phyloP scores from a whole-genome alignment of 92 coral and sea anemone genomes.

The Isaurus tuberculatus region DNA sequence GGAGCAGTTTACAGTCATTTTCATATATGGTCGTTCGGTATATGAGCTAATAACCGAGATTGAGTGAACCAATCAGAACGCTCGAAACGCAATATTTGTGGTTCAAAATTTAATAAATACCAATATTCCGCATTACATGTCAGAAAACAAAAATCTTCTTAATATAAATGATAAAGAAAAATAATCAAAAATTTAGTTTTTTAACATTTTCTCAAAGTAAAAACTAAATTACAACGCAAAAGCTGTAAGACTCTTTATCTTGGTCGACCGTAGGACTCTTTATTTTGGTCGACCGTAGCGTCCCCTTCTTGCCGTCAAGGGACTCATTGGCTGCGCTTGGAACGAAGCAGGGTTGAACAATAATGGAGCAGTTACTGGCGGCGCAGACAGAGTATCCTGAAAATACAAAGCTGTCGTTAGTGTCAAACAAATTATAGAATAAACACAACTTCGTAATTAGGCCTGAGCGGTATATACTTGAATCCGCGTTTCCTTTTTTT shows the following conservation, averaged over 20 bases:
- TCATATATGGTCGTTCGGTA: too few relatives aligned
- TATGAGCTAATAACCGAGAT: too few relatives aligned
- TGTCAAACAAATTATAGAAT: too few relatives aligned
- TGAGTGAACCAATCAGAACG: too few relatives aligned
- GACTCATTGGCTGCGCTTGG: slow-evolving; percentile 47
- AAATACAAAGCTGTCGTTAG: not conserved
- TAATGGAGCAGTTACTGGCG: slow-evolving; percentile 37
- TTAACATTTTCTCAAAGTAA: not conserved
- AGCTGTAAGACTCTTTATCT: not conserved
- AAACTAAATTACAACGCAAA: not conserved
- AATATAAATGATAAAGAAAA: not conserved
- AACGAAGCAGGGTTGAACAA: slow-evolving; percentile 59
- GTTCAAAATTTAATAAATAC: too few relatives aligned
- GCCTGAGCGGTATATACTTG: too few relatives aligned
- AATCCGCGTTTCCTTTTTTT: too few relatives aligned
- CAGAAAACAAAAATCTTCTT: not conserved
- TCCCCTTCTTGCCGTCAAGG: slow-evolving; percentile 38
- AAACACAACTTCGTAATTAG: too few relatives aligned
- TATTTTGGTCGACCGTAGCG: slow-evolving; percentile 31
- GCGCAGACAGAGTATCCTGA: slow-evolving; percentile 14
- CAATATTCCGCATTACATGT: not conserved
- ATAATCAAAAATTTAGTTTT: not conserved
- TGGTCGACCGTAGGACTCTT: not conserved
- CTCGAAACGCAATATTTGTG: too few relatives aligned
- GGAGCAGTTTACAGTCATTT: too few relatives aligned